Base-by-base conservation (phyloP, 2,113 vertebrate species). In the Dascyllus trimaculatus region DNA sequence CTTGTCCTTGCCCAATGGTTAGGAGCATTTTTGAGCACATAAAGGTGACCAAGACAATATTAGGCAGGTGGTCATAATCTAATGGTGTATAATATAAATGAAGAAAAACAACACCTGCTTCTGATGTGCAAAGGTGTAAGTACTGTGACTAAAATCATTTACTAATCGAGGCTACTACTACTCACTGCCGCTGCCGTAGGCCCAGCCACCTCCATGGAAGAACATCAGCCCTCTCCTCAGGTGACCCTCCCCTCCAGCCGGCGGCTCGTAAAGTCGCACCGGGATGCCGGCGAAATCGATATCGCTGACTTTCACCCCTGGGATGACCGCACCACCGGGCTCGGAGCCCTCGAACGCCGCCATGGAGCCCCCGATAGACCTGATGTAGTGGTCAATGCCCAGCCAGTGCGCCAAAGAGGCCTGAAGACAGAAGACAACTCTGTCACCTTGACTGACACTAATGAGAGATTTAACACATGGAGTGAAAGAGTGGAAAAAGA, bases 181-280 rank as follows among this genome's bases (percentile, higher is more conserved):
- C 97, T 70, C 94, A 99, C 98, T 97, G 90, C 92, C 90, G 43
- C 94, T 95, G 46, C 96, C 96, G 61, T 98, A 13, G 7, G 96
- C 95, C 98, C 98, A 99, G 85, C 97, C 98, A 19, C 97, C 98
- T 81, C 98, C 98, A 0, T 98, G 97, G 73, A 97, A 91, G 61
- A 90, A 99, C 86, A 99, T 29, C 40, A 99, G 22, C 0, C 95
- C 92, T 71, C 96, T 95, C 87, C 92, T 96, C 80, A 97, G 93
- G 0, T 80, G 89, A 45, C 91, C 93, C 45, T 94, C 90, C 1
- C 66, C 78, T 78, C 89, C 92, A 0, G 87, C 86, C 0, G 88
- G 82, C n/a, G 96, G 96, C 82, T 96, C 94, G 48, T 96, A 99
- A n/a, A 99, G 93, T 22, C 97, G 89, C 71, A 98, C 98, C 14